Percentiles rank a stretch among this genome's conserved stretches.
Conservation (phyloP, 2,797 vertebrate genomes). For the Echiichthys vipera region DNA sequence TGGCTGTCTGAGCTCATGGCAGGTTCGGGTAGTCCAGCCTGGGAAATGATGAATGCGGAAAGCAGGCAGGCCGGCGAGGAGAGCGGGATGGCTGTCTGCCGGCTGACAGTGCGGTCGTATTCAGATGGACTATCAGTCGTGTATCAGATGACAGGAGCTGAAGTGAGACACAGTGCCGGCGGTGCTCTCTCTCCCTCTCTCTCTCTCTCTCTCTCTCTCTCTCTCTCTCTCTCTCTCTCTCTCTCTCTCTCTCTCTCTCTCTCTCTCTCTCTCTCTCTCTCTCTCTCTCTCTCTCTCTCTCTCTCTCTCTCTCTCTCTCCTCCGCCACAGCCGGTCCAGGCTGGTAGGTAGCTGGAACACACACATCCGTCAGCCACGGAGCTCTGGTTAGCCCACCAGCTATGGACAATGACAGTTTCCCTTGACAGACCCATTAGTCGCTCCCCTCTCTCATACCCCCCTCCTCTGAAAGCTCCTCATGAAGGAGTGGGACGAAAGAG, state of each 20-base stretch:
- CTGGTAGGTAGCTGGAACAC: constrained; percentile 62
- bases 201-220: constrained; percentile 44
- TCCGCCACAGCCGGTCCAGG: constrained; percentile 35
- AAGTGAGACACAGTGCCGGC: constrained; percentile 79
- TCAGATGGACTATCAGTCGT: constrained; percentile 80
- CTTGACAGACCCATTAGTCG: constrained; percentile 77
- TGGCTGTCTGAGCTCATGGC: constrained; percentile 63
- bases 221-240: constrained; percentile 42
- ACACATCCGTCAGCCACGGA: constrained; percentile 70
- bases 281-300: constrained; percentile 38
- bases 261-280: constrained; percentile 32
- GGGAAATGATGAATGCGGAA: constrained; percentile 67
- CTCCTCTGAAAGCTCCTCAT: constrained; percentile 52
- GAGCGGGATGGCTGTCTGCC: constrained; percentile 68
- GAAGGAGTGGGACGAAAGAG: constrained; percentile 45
- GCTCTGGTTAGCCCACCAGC: constrained; percentile 68
- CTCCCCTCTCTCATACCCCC: constrained; percentile 12
- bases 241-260: constrained; percentile 16
- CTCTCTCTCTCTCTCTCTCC: constrained; percentile 36
- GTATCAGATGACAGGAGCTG: constrained; percentile 79
- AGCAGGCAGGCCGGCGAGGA: constrained; percentile 26
- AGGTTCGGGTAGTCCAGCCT: constrained; percentile 61
- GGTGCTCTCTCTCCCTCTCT: constrained; percentile 39
- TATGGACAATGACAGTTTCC: constrained; percentile 69
- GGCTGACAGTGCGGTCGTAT: constrained; percentile 72